Conservation (phyloP, 2,113 vertebrate genomes). For the Epinephelus fuscoguttatus region DNA sequence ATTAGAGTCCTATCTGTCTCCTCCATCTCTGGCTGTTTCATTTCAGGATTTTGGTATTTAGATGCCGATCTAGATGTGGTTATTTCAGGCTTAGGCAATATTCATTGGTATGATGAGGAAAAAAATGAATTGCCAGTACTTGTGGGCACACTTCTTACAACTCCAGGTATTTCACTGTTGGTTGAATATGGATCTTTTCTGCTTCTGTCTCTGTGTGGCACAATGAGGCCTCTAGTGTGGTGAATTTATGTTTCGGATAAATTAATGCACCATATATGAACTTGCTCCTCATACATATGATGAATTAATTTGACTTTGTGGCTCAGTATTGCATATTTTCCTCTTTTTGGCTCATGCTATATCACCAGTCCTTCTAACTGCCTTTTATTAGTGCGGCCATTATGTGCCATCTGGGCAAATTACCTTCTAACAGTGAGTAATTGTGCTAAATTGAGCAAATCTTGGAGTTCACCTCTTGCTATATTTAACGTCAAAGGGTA, state of each 20-base stretch:
- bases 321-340: not conserved
- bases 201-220: not conserved
- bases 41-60: slow-evolving; percentile 55
- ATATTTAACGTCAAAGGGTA: slow-evolving; percentile 56
- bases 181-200: slow-evolving; percentile 14
- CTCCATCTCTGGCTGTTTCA: slow-evolving; percentile 58
- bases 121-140: slow-evolving; percentile 7
- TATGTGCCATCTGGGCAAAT: slow-evolving; percentile 63
- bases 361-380: slow-evolving; percentile 27
- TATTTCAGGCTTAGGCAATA: slow-evolving; percentile 37
- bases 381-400: slow-evolving; percentile 55
- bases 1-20: slow-evolving; percentile 41
- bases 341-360: slow-evolving; percentile 14
- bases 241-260: slow-evolving; percentile 24
- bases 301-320: not conserved
- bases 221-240: not conserved
- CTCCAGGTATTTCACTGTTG: not conserved
- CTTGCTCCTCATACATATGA: not conserved
- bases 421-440: slow-evolving; percentile 68
- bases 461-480: slow-evolving; percentile 34
- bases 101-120: slow-evolving; percentile 11
- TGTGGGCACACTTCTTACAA: not conserved
- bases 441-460: slow-evolving; percentile 74
- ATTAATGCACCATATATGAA: not conserved
- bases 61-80: slow-evolving; percentile 48